Conservation (phyloP, 1,140 invertebrate species). For the Drosophila parabipectinata region DNA sequence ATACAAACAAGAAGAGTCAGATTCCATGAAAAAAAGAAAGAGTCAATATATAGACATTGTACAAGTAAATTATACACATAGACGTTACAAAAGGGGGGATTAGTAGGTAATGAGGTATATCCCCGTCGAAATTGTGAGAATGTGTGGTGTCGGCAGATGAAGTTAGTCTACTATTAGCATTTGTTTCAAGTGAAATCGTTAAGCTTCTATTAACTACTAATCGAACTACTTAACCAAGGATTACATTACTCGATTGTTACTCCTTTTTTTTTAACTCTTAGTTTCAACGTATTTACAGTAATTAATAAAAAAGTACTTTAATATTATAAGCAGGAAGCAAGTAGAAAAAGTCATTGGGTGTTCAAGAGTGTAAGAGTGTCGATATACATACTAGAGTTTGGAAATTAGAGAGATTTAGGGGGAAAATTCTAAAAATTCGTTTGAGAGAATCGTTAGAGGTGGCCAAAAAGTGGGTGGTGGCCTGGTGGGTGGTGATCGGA, state of each 20-base stretch:
- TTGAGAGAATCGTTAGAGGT: slow-evolving; percentile 13
- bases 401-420: slow-evolving; percentile 25
- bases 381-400: slow-evolving; percentile 39
- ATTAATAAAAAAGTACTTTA: not conserved
- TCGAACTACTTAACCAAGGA: slow-evolving; percentile 40
- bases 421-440: slow-evolving; percentile 9
- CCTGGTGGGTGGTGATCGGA: slow-evolving; percentile 5
- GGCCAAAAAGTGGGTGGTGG: slow-evolving; percentile 23
- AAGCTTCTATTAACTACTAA: slow-evolving; percentile 19
- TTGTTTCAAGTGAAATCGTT: slow-evolving; percentile 8
- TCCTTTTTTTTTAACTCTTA: not conserved
- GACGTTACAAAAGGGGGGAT: slow-evolving; percentile 2
- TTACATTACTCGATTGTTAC: slow-evolving; percentile 41
- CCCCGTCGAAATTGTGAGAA: slow-evolving; percentile 13
- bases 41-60: slow-evolving; percentile 20
- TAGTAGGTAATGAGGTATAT: not conserved
- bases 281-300: slow-evolving; percentile 23
- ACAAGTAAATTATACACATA: slow-evolving; percentile 36
- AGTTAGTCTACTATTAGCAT: slow-evolving; percentile 17
- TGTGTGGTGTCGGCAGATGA: slow-evolving; percentile 38
- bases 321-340: slow-evolving; percentile 17
- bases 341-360: slow-evolving; percentile 1
- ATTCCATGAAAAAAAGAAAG: slow-evolving; percentile 25
- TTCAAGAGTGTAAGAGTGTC: slow-evolving; percentile 6
- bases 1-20: slow-evolving; percentile 22